Base-by-base conservation (phyloP, 1,140 invertebrate genomes). In the Chionoecetes opilio region DNA sequence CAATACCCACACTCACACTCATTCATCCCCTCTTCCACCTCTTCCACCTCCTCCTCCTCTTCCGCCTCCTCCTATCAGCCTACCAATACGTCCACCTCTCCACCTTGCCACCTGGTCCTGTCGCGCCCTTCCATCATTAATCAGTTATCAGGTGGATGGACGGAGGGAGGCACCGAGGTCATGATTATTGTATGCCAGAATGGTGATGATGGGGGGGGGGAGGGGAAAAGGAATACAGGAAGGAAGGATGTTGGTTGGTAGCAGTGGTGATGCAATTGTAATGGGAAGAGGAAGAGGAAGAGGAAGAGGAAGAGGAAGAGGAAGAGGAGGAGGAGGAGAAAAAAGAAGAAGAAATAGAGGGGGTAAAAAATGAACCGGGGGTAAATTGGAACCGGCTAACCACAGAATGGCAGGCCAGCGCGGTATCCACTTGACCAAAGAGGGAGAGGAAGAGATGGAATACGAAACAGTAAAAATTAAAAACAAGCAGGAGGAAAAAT, bases 131-230 rank as follows among this genome's bases (percentile, higher is more conserved):
- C 46, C 46, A 53, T 53, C 46, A 17, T 53, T 53, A 53, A 53
- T 53, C 11, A 53, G 21, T 53, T 53, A 53, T 9, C 46, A 53
- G 46, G 82, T 84, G 53, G 53, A 14, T 75, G n/a, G n/a, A 29
- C 9, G n/a, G 82, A 84, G 8, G 82, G n/a, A 17, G 32, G 32
- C 82, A 84, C 82, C 26, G 9, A 84, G 9, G 82, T n/a, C 26
- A 84, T 84, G 29, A 84, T 34, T 84, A 84, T 84, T 84, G 32
- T 34, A 29, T 84, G n/a, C 32, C 32, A 87, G 29, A 87, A 34
- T 32, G 85, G 37, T 26, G 32, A 32, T 21, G 85, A 34, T 3
- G 21, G 85, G 29, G 85, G 37, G 85, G 11, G 85, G 32, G 26
- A 87, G 31, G 32, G 32, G 26, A 37, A 34, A 37, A 84, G 46